A percentile compares a stretch with the other conserved stretches of the same genome.
Conservation (phyloP, 2,888 invertebrate genomes). For the Drosophila quinaria region DNA sequence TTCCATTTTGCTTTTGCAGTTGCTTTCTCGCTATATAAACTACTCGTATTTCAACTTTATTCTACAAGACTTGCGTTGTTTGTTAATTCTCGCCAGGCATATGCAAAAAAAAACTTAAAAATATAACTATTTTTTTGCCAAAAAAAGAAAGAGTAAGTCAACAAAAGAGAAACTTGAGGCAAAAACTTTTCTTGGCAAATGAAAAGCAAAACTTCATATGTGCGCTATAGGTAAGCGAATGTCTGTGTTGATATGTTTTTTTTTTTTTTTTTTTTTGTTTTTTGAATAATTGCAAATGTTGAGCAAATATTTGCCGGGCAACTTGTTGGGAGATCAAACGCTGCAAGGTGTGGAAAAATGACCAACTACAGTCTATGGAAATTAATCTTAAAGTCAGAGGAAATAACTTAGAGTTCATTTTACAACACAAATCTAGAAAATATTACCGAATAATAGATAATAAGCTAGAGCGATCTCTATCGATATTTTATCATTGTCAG, state of each 20-base stretch:
- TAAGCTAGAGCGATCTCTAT: no score
- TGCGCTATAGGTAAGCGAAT: background rate
- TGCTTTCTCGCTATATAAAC: slow-evolving; percentile 38
- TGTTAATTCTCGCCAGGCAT: slow-evolving; percentile 67
- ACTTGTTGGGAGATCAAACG: slow-evolving; percentile 41
- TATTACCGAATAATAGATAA: background rate
- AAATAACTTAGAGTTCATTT: background rate
- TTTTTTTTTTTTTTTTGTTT: slow-evolving; percentile 28
- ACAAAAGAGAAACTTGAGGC: slow-evolving; percentile 63
- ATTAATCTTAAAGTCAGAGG: background rate
- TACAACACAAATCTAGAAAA: background rate
- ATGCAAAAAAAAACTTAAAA: slow-evolving; percentile 13
- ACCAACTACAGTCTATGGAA: background rate
- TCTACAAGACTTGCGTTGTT: slow-evolving; percentile 66
- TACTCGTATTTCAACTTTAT: slow-evolving; percentile 59
- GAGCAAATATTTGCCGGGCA: slow-evolving; percentile 51
- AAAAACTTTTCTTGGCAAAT: slow-evolving; percentile 77
- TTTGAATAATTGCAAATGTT: slow-evolving; percentile 52
- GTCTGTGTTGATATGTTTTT: slow-evolving; percentile 28
- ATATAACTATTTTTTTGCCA: slow-evolving; percentile 34
- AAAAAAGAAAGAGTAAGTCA: slow-evolving; percentile 39
- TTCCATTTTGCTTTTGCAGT: slow-evolving; percentile 53
- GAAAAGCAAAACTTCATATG: slow-evolving; percentile 56
- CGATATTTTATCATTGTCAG: background rate
- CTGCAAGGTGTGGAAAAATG: slow-evolving; percentile 21